Evolutionary conservation across 2,888 invertebrate species (phyloP), one percentile per base, ranked within the genome.

Genomic region (Dysmachus trigonus): DNA sequence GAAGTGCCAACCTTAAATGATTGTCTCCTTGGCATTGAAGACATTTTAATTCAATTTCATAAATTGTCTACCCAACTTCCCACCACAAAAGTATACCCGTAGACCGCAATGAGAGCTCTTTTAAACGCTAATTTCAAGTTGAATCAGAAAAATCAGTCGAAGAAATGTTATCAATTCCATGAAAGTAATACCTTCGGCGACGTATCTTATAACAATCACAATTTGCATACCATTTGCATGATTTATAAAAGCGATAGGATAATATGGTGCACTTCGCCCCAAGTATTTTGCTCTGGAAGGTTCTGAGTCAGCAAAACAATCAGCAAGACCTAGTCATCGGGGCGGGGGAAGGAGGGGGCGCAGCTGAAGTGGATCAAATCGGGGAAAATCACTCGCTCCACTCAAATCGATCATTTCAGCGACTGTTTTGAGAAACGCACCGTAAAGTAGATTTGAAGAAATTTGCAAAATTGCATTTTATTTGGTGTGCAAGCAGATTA

Each of bases 201-300:
- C 79, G 31, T 79, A 51, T 79, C 79, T 79, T 30, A 31, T 79
- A 41, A 47, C 51, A 79, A 41, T 51, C 31, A 51, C 51, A 79
- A 79, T 79, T 79, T 79, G 47, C 79, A 79, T 79, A 30, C 79
- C 79, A 79, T 79, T 47, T 79, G 79, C 79, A 79, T 79, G 47
- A 79, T 51, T 79, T 79, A 79, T 79, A 13, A 31, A 13, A 18
- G 27, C 38, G 41, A 79, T 79, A 47, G 51, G 27, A 10, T n/a
- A 47, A 38, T 27, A 22, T 38, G 76, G 31, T 79, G 41, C 79
- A 41, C n/a, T 33, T 73, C 73, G 62, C 62, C 62, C 22, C 10
- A 10, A 62, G 62, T 27, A 13, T 62, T 62, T 10, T 22, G 10
- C 62, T 22, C 47, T 27, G 8, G 10, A 62, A 62, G 27, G 8